Base-by-base conservation (phyloP, 2,113 vertebrate genomes). In the Limnothrissa miodon region DNA sequence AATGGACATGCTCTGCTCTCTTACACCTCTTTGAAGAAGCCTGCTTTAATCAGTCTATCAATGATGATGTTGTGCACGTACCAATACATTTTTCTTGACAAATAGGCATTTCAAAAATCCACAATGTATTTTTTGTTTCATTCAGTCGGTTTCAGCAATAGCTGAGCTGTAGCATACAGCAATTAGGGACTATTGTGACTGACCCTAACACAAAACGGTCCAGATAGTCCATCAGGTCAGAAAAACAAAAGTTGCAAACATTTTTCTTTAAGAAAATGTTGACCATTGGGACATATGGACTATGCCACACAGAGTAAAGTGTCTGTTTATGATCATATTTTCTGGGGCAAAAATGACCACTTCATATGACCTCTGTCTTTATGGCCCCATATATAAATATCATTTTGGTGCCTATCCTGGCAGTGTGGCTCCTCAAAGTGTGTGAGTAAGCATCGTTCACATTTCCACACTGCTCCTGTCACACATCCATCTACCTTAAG, bases 1-100 rank as follows among this genome's bases (percentile, higher is more conserved):
- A 62, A 39, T 42, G 66, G 78, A 45, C 25, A 82, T 45, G 59
- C n/a, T 36, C 23, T 78, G 33, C 81, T 70, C 62, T 70, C 62
- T 70, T 9, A 36, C 62, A 70, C 62, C 62, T 36, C 62, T 70
- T 70, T 70, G 62, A 70, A 70, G 62, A 10, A 36, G 62, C 62
- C 62, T 70, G 25, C 59, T 66, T 21, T 70, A 36, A 36, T 70
- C 62, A 4, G 62, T 29, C 59, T 23, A 29, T 70, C 29, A 70
- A 13, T 17, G 62, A 70, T 36, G 13, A 36, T 70, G 33, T 36
- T 3, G 25, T 36, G 33, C 15, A 10, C 10, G 62, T 36, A 62
- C 4, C 29, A 29, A 70, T 70, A 36, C 33, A 36, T 2, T 70
- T 15, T 70, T 1, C 51, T 17, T 2, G 33, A 70, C 11, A 13